Evolutionary conservation across 2,888 invertebrate genomes (phyloP), one percentile per base, ranked within the genome.

Genomic region (Mythimna ferrago): DNA sequence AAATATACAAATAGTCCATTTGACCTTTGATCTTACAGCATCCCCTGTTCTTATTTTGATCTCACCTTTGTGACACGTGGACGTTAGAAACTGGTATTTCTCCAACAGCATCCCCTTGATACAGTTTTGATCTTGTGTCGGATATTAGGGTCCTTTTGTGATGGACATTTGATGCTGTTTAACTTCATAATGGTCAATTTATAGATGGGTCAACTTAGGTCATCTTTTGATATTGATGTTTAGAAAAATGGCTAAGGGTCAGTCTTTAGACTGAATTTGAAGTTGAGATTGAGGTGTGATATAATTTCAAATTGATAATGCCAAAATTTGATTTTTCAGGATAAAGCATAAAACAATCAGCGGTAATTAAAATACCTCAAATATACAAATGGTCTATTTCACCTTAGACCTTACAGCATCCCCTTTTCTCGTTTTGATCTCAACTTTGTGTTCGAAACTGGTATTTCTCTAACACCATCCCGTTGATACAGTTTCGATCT

Each of bases 401-500:
- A 86, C 86, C 82, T 64, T 44, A 88, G 78, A 88, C 85, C 87
- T 81, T 77, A 77, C 93, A 93, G 92, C 92, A 91, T 93, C 93
- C 91, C 91, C 83, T 85, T 90, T 71, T 92, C 90, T 90, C 89
- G 78, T 88, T 92, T 89, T 81, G 82, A 90, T 90, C 91, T 91
- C 89, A 80, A 80, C 80, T 82, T 80, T 80, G 2, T 51, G 82
- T 54, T 67, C 41, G 26, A 73, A 77, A 82, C 82, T 71, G 81
- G 85, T 84, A 48, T 48, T 48, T 48, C 11, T 44, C 11, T 6
- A 48, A 48, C 86, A 89, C 86, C 84, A 84, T 90, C 89, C 89
- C 83, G 71, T 89, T 89, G 91, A 87, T 92, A 89, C 84, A 92
- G 78, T 89, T 93, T 91, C 89, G 90, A 91, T 92, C 92, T 92